A percentile compares a stretch with the other conserved stretches of the same genome.
phyloP scores from a whole-genome alignment of 2,113 vertebrate species.

The Gasterosteus aculeatus region DNA sequence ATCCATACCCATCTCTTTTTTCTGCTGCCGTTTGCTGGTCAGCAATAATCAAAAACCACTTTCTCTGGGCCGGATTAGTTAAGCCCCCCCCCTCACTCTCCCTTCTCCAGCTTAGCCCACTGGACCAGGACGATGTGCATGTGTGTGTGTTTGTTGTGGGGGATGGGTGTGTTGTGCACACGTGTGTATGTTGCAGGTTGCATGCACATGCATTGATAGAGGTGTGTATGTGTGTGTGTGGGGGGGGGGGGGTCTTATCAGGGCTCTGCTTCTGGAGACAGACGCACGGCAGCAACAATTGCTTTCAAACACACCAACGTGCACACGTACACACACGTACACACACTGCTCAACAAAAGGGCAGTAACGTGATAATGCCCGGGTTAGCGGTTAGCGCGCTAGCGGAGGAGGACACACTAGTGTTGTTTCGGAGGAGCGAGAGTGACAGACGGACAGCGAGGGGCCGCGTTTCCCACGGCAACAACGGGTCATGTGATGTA shows the following conservation, averaged over 20 bases:
- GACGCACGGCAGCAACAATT: constrained; percentile 95
- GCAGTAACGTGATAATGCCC: constrained; percentile 99
- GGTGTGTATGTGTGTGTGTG: constrained; percentile 70
- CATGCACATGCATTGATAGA: constrained; percentile 77
- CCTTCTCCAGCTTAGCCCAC: constrained; percentile 97
- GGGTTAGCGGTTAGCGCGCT: constrained; percentile 87
- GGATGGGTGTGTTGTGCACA: constrained; percentile 77
- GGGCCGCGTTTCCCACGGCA: no score
- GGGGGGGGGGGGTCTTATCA: constrained; percentile 89
- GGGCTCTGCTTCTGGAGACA: constrained; percentile 97
- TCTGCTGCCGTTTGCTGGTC: constrained; percentile 97
- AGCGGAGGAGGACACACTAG: constrained; percentile 85
- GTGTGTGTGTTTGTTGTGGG: constrained; percentile 50
- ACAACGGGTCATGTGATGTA: no score
- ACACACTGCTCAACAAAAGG: constrained; percentile 75
- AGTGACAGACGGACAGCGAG: not conserved
- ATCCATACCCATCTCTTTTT: constrained; percentile 68
- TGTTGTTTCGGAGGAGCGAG: constrained; percentile 80
- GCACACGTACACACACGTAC: constrained; percentile 29
- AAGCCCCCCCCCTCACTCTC: constrained; percentile 56
- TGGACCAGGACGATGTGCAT: constrained; percentile 88
- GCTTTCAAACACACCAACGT: constrained; percentile 85
- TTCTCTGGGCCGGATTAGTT: constrained; percentile 97
- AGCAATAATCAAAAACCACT: constrained; percentile 99
- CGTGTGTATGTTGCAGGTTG: constrained; percentile 60